phyloP scores from a whole-genome alignment of 2,797 vertebrate genomes.

The Fringilla coelebs region DNA sequence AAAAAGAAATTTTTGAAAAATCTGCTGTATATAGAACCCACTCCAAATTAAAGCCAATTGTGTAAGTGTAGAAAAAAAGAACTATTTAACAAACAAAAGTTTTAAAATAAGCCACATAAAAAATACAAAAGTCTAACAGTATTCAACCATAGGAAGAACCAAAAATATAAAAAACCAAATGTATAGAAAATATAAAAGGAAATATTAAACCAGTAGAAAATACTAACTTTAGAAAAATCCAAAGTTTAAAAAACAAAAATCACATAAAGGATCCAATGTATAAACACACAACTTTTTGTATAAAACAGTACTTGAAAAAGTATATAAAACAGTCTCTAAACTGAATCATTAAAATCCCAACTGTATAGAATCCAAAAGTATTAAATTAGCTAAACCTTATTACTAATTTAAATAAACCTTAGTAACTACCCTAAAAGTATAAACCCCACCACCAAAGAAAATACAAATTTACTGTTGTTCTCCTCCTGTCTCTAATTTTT shows the following conservation, averaged over 20 bases:
- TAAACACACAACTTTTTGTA: accelerated
- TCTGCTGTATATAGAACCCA: accelerated
- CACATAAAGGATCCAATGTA: background rate
- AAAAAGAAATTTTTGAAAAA: background rate
- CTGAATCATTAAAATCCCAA: background rate
- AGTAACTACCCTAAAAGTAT: background rate
- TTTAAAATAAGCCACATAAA: background rate
- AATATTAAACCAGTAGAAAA: background rate
- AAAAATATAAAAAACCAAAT: background rate
- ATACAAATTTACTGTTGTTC: background rate
- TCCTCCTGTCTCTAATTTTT: background rate
- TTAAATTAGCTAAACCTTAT: background rate
- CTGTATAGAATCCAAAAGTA: background rate
- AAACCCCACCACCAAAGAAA: background rate
- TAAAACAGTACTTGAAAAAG: background rate
- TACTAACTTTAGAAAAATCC: background rate
- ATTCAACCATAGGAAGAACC: background rate
- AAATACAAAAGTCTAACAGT: background rate
- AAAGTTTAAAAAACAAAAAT: background rate
- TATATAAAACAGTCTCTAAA: background rate
- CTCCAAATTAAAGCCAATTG: background rate
- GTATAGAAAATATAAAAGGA: background rate
- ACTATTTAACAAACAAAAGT: background rate
- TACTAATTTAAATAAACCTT: background rate
- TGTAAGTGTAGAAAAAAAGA: background rate